Evolutionary conservation across 2,888 invertebrate genomes (phyloP), one percentile per base, ranked within the genome.

Genomic region (Terebella lapidaria): DNA sequence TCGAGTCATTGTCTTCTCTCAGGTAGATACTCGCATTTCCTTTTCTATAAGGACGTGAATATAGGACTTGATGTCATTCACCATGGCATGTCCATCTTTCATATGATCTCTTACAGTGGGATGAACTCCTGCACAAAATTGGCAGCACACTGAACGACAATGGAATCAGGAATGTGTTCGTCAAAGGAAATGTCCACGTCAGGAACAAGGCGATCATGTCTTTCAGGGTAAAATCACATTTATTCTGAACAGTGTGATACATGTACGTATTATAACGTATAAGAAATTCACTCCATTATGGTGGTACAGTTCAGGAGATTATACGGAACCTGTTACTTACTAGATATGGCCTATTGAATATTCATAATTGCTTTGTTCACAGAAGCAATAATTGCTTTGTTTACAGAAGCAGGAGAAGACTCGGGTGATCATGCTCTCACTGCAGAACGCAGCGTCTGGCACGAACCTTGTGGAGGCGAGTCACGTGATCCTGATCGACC

Each of bases 171-270:
- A 60, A 57, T 35, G 60, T 60, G 3, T 60, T 60, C 47, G 57
- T 60, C 20, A 60, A 60, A 54, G 60, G 60, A n/a, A 60, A 60
- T 45, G 57, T 60, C 2, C 42, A 54, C 27, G 53, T 57, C 15
- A 28, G 60, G 25, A 60, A 57, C 47, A 57, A 54, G 49, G 60
- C 60, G 4, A 58, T 60, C 20, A 49, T 53, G 46, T 53, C 52
- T 15, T 60, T 60, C 54, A 60, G 57, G 54, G 60, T 56, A n/a
- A 54, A n/a, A n/a, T n/a, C n/a, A n/a, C n/a, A n/a, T n/a, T n/a
- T 51, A 25, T 10, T 3, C 47, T 5, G 5, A 15, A 18, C 18
- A 10, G 42, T 15, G 18, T 10, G 18, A 42, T 42, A 18, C 18
- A 42, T 42, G 10, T 42, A 15, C 18, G 10, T 15, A 42, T 18